Base-by-base conservation (phyloP, 2,888 invertebrate species). In the Stenolophus ochropezus region DNA sequence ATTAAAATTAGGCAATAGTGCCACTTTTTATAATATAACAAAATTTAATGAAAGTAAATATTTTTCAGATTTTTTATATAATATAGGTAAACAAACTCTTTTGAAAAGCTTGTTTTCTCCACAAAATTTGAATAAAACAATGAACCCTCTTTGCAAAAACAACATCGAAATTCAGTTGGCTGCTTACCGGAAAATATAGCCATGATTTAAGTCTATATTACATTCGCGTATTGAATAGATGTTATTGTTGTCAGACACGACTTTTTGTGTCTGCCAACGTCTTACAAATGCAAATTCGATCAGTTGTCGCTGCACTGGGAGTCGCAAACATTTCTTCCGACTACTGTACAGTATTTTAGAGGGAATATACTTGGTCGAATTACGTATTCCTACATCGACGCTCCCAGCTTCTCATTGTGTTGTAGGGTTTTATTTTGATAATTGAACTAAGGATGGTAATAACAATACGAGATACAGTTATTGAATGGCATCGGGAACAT, bases 201-300 rank as follows among this genome's bases (percentile, higher is more conserved):
- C 6, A 42, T 42, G 33, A 42, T 42, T 42, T 42, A 42, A 42
- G 33, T 42, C 33, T 42, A 42, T 42, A 42, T 42, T 42, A 42
- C 33, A 42, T 42, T 42, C 33, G 6, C 33, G 33, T 78, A 79
- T 79, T 79, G 69, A 79, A 79, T 79, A 53, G 79, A 71, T 79
- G 71, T 79, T 79, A 78, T 78, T 78, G 78, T 79, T 71, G n/a
- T 71, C 69, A 18, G 33, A 51, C 23, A 51, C 27, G 71, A 69
- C 53, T 79, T 79, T 79, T 79, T 78, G 78, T 78, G 78, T 61
- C 78, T 78, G 65, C 20, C 11, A 51, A 69, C 33, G 18, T 71
- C 51, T 79, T 79, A 71, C 79, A 79, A 79, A 79, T 79, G 79
- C 79, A 79, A 79, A 79, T 79, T 79, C 53, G 53, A 79, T 79